Conservation (phyloP, 2,113 vertebrate genomes). For the Seriola dumerili region DNA sequence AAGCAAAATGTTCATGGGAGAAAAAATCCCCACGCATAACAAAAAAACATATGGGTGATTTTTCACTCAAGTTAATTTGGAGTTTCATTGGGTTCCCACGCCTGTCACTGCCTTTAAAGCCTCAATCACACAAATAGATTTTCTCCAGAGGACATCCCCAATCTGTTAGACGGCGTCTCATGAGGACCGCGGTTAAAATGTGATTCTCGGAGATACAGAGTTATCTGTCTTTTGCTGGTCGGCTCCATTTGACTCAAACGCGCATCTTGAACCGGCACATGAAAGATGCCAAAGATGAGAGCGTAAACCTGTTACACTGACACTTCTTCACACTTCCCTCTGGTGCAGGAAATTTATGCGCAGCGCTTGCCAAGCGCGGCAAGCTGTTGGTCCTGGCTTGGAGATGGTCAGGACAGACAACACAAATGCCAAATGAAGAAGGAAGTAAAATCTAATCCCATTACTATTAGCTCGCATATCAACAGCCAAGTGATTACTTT, state of each 20-base stretch:
- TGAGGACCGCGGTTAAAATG: neutral
- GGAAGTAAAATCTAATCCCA: constrained; percentile 21
- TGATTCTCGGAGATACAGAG: neutral
- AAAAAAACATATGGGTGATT: neutral
- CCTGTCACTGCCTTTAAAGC: neutral
- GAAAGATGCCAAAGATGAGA: constrained; percentile 20
- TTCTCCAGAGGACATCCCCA: constrained; percentile 23
- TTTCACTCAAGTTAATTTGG: neutral
- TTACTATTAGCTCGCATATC: constrained; percentile 15
- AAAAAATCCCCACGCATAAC: too few relatives aligned
- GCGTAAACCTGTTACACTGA: constrained; percentile 7
- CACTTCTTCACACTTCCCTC: constrained; percentile 36
- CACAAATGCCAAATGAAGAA: constrained; percentile 26
- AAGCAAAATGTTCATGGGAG: neutral
- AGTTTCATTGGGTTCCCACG: constrained; percentile 5
- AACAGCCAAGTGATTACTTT: constrained; percentile 23
- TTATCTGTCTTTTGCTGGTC: constrained; percentile 7
- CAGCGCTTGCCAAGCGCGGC: constrained; percentile 34
- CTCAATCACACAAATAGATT: constrained; percentile 17
- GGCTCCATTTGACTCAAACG: neutral
- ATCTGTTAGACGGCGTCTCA: constrained; percentile 25
- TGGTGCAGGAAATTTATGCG: constrained; percentile 33
- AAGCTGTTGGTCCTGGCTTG: constrained; percentile 39
- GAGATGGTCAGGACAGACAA: constrained; percentile 22
- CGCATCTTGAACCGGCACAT: neutral